Evolutionary conservation across 2,888 invertebrate species (phyloP), one percentile per base, ranked within the genome.

Genomic region (Eristalinus aeneus): DNA sequence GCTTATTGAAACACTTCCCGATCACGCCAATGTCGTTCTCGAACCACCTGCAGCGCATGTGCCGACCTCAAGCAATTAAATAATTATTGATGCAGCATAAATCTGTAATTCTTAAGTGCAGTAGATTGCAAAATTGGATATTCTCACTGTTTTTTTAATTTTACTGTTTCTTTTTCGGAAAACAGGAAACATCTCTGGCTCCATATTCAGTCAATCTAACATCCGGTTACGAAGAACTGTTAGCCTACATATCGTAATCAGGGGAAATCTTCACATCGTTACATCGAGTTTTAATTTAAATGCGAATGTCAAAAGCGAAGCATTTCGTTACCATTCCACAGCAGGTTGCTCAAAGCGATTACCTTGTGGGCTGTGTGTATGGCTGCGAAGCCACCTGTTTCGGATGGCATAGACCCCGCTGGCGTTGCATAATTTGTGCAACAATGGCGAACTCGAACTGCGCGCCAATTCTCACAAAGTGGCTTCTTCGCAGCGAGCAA

Each of bases 371-470:
- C 54, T 32, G 63, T 74, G 54, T 31, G 27, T 16, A 46, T n/a
- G 46, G 53, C 60, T n/a, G 39, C 76, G 9, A 58, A 27, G 27
- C 31, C 79, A 60, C 53, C 69, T 74, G 65, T 46, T n/a, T 23
- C 58, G 46, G 46, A 23, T 78, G 46, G 31, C 77, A 82, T 16
- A 71, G 67, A 54, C 36, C 39, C 27, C 63, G 46, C 65, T 56
- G 39, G 16, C 22, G 12, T 85, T 85, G 76, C 76, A 76, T 80
- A 85, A 84, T 65, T 20, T 32, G 60, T 54, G 32, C 65, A 53
- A 67, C 53, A 31, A 27, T 36, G 60, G 32, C 34, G 20, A 79
- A 23, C 39, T 36, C 65, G 72, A 79, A 73, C 54, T 31, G 67
- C 79, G 67, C 79, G 72, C 79, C 78, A 73, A 73, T 71, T 53